Percentiles rank a stretch among this genome's conserved stretches.
Conservation (phyloP, 2,797 vertebrate genomes). For the Xyrichtys novacula region DNA sequence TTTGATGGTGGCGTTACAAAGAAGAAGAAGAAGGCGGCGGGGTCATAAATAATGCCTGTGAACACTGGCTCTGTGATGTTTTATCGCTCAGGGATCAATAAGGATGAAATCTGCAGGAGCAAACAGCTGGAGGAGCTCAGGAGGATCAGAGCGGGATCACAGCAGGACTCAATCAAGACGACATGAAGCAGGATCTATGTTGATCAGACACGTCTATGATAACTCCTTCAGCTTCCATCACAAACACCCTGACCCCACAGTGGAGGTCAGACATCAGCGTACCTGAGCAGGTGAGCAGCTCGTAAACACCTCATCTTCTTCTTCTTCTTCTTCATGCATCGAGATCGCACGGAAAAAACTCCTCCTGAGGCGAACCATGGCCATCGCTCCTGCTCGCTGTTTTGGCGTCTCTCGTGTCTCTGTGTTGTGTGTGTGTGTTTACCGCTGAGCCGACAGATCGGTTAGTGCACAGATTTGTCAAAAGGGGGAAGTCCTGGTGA, state of each 20-base stretch:
- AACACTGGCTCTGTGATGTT: conserved; percentile 50
- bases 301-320: conserved; percentile 50
- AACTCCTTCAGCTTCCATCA: neutral
- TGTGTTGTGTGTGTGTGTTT: conserved; percentile 36
- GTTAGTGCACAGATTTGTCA: conserved; percentile 27
- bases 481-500: conserved; percentile 59
- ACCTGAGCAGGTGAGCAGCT: conserved; percentile 51
- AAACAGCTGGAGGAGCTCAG: conserved; percentile 59
- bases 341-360: conserved; percentile 32
- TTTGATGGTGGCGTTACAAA: conserved; percentile 63
- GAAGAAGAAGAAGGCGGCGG: conserved; percentile 19
- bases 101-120: conserved; percentile 68
- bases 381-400: neutral
- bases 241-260: too few relatives aligned
- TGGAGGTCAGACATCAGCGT: neutral
- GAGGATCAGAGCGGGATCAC: conserved; percentile 11
- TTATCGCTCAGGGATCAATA: conserved; percentile 69
- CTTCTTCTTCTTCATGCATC: conserved; percentile 17
- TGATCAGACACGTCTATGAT: neutral
- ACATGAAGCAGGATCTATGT: neutral
- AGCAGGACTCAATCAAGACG: neutral
- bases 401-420: neutral
- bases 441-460: conserved; percentile 41
- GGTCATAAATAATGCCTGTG: conserved; percentile 61
- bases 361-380: conserved; percentile 41